phyloP scores from a whole-genome alignment of 2,113 vertebrate genomes.

The Corythoichthys haematopterus region DNA sequence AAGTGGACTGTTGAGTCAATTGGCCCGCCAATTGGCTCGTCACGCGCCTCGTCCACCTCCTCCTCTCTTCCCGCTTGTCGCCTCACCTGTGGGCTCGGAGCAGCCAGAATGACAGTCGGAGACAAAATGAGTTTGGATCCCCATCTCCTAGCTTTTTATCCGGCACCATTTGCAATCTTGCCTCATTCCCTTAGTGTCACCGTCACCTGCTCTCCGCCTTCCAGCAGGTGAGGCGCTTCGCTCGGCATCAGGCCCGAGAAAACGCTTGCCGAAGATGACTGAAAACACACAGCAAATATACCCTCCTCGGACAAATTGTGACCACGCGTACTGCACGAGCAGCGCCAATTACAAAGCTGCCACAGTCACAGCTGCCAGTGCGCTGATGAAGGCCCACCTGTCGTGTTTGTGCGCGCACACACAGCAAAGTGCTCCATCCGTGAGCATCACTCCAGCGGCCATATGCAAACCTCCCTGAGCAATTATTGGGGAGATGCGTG shows the following conservation, averaged over 20 bases:
- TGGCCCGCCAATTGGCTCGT: slow-evolving; percentile 59
- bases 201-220: slow-evolving; percentile 73
- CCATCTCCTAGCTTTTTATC: slow-evolving; percentile 67
- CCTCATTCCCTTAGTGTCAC: slow-evolving; percentile 69
- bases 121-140: slow-evolving; percentile 70
- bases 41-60: slow-evolving; percentile 26
- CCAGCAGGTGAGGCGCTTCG: slow-evolving; percentile 58
- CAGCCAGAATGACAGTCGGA: slow-evolving; percentile 59
- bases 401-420: slow-evolving; percentile 49
- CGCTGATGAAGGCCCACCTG: slow-evolving; percentile 78
- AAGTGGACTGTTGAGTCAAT: slow-evolving; percentile 51
- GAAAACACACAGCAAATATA: slow-evolving; percentile 44
- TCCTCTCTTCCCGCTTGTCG: slow-evolving; percentile 33
- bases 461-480: slow-evolving; percentile 72
- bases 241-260: slow-evolving; percentile 51
- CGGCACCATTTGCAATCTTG: slow-evolving; percentile 69
- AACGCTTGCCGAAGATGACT: slow-evolving; percentile 33
- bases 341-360: slow-evolving; percentile 67
- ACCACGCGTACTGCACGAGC: slow-evolving; percentile 42
- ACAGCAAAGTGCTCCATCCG: slow-evolving; percentile 59
- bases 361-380: slow-evolving; percentile 75
- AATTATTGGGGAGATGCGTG: slow-evolving; percentile 71
- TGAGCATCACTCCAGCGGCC: slow-evolving; percentile 67
- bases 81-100: slow-evolving; percentile 61
- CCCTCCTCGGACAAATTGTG: slow-evolving; percentile 57